Conservation (phyloP, 2,113 vertebrate genomes). For the Haemorhous mexicanus region DNA sequence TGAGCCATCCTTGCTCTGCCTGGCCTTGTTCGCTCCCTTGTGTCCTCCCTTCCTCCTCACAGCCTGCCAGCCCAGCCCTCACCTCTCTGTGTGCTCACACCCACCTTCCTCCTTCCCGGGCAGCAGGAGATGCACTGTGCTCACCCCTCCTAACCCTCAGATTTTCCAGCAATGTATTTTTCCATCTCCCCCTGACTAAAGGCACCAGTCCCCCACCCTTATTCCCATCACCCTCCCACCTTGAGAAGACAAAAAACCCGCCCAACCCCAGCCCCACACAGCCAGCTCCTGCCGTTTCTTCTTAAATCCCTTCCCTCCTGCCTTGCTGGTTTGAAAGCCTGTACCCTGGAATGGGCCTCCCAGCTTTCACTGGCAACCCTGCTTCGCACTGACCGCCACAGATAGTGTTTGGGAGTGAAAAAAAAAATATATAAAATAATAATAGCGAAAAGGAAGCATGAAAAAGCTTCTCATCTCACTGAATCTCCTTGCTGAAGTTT, state of each 20-base stretch:
- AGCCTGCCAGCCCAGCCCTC: slow-evolving; percentile 47
- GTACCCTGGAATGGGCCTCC: slow-evolving; percentile 92
- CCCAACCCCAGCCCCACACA: not conserved
- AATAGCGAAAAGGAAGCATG: slow-evolving; percentile 67
- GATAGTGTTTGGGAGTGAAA: slow-evolving; percentile 80
- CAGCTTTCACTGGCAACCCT: slow-evolving; percentile 84
- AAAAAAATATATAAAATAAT: slow-evolving; percentile 51
- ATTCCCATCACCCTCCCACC: slow-evolving; percentile 12
- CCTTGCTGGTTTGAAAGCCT: slow-evolving; percentile 80
- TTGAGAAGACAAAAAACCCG: slow-evolving; percentile 15
- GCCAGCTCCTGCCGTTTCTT: slow-evolving; percentile 78
- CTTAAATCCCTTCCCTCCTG: slow-evolving; percentile 89
- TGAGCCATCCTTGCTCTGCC: not conserved
- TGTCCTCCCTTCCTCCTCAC: not conserved
- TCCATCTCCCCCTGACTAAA: not conserved
- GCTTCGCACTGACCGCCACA: slow-evolving; percentile 82
- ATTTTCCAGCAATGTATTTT: slow-evolving; percentile 24
- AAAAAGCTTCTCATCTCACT: slow-evolving; percentile 52
- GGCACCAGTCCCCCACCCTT: not conserved
- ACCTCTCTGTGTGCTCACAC: slow-evolving; percentile 35
- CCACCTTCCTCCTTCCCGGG: not conserved
- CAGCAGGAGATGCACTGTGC: not conserved
- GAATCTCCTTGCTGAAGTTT: slow-evolving; percentile 57
- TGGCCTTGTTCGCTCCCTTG: not conserved
- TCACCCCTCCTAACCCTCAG: slow-evolving; percentile 36